A percentile compares a stretch with the other conserved stretches of the same genome.
These are phyloP conservation scores for Ferdinandea cuprea DNA, from an alignment of 2,888 invertebrate genomes.

Conservation along the genomic window DNA sequence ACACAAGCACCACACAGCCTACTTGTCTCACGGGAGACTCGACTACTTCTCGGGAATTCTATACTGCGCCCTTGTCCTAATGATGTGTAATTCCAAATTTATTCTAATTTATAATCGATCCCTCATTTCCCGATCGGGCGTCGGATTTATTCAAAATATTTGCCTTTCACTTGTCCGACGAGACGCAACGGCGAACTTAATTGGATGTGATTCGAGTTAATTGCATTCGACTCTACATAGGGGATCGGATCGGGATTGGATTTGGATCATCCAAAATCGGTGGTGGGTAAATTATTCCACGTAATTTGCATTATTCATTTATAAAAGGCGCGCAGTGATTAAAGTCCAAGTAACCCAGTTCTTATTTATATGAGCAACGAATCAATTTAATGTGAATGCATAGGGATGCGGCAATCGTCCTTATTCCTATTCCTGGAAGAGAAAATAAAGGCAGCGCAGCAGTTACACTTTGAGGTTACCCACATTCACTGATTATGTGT, in stretches of 20 bases:
- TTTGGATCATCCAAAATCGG: not conserved
- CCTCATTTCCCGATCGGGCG: conserved; percentile 46
- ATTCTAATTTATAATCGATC: conserved; percentile 68
- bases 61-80: conserved; percentile 39
- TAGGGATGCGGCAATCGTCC: conserved; percentile 47
- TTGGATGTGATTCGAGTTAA: conserved; percentile 37
- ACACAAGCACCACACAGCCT: not conserved
- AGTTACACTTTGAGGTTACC: conserved; percentile 55
- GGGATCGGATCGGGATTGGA: not conserved
- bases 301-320: conserved; percentile 50
- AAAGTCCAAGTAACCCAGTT: conserved; percentile 68
- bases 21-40: not conserved
- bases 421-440: conserved; percentile 52
- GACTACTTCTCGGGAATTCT: conserved; percentile 44
- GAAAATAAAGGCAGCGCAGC: conserved; percentile 21
- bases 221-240: conserved; percentile 3
- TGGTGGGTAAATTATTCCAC: conserved; percentile 53
- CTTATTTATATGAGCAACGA: not conserved
- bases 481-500: conserved; percentile 55
- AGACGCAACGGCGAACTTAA: conserved; percentile 27
- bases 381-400: not conserved
- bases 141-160: conserved; percentile 60
- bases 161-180: conserved; percentile 28
- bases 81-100: conserved; percentile 64
- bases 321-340: conserved; percentile 40